Percentiles rank a stretch among this genome's conserved stretches.
These are phyloP conservation scores for Oryzias dopingdopingensis DNA, from an alignment of 2,797 vertebrate genomes.

Conservation along the genomic window DNA sequence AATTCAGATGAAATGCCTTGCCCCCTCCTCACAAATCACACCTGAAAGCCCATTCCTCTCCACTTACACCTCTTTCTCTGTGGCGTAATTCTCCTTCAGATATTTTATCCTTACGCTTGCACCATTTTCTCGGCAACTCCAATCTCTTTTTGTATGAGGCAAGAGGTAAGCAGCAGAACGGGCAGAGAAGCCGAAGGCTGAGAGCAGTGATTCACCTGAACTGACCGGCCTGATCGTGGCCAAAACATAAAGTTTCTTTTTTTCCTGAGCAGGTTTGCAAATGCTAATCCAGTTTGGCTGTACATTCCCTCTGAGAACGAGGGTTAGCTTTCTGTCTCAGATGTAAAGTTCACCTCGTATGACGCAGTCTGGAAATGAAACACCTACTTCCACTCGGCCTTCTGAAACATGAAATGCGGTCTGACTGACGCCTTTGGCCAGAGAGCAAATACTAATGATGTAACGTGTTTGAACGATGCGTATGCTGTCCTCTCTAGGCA, in stretches of 20 bases:
- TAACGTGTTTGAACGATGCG: slow-evolving; percentile 4
- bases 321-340: slow-evolving; percentile 15
- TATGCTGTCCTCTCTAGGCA: too few species aligned
- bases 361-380: slow-evolving; percentile 9
- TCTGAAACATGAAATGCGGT: slow-evolving; percentile 56
- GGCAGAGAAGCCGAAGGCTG: background rate
- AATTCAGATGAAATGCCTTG: slow-evolving; percentile 63
- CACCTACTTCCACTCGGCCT: slow-evolving; percentile 30
- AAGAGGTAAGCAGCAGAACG: background rate
- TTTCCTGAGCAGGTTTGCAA: slow-evolving; percentile 23
- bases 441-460: slow-evolving; percentile 16
- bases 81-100: background rate
- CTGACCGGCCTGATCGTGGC: slow-evolving; percentile 13
- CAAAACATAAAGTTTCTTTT: background rate
- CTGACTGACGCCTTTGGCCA: slow-evolving; percentile 45
- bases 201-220: slow-evolving; percentile 11
- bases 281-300: slow-evolving; percentile 33
- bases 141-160: slow-evolving; percentile 8
- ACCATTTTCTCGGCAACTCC: background rate
- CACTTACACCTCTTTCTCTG: slow-evolving; percentile 5
- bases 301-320: slow-evolving; percentile 33
- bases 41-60: slow-evolving; percentile 47
- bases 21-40: slow-evolving; percentile 59
- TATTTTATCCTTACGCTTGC: background rate
- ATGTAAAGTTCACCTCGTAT: slow-evolving; percentile 30